Percentiles rank a stretch among this genome's conserved stretches.
Conservation (phyloP, 2,113 vertebrate species). For the Channa maculata region DNA sequence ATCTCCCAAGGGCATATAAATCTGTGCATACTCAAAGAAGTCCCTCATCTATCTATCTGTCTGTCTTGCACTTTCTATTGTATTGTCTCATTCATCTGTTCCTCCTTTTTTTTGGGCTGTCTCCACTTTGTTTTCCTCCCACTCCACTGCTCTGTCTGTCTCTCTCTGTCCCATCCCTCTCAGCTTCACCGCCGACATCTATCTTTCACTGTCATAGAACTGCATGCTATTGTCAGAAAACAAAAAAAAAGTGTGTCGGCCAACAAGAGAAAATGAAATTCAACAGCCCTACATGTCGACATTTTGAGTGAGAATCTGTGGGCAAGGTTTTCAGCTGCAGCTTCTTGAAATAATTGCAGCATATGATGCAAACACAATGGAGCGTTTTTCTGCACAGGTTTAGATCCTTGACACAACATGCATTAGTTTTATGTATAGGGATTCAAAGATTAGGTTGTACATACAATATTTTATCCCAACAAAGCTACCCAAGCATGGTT, state of each 20-base stretch:
- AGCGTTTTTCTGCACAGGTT: not conserved
- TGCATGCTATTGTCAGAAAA: constrained; percentile 24
- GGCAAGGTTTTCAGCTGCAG: not conserved
- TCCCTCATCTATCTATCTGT: constrained; percentile 57
- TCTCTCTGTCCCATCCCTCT: constrained; percentile 13
- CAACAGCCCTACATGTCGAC: not conserved
- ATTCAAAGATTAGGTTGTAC: not conserved
- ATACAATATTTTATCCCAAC: not conserved
- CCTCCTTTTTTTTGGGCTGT: constrained; percentile 23
- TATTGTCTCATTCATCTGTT: constrained; percentile 47
- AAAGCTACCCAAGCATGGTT: not conserved
- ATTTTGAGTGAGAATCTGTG: not conserved
- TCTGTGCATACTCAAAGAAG: constrained; percentile 52
- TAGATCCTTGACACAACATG: not conserved
- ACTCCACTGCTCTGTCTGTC: constrained; percentile 25
- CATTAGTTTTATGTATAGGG: not conserved
- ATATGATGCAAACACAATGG: not conserved
- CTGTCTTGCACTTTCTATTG: constrained; percentile 43
- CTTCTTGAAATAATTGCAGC: not conserved
- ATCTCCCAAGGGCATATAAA: constrained; percentile 55
- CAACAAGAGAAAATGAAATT: not conserved
- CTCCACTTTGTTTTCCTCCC: not conserved
- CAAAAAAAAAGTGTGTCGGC: not conserved
- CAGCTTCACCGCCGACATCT: constrained; percentile 3
- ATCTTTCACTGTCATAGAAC: not conserved